Conservation (phyloP, 2,797 vertebrate genomes). For the Acrossocheilus fasciatus region DNA sequence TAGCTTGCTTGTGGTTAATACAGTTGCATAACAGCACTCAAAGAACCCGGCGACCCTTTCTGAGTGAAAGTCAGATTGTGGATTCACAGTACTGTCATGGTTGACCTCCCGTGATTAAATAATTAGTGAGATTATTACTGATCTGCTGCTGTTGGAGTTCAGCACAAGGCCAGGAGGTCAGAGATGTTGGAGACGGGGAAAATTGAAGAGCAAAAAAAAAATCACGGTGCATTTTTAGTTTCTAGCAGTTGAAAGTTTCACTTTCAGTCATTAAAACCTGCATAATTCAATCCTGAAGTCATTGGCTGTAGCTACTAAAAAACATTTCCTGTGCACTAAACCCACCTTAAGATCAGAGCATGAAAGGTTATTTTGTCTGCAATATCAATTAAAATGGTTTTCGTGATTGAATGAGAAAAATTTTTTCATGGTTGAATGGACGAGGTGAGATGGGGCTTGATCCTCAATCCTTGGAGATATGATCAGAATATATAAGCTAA, state of each 20-base stretch:
- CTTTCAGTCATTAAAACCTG: constrained; percentile 4
- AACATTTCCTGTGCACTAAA: background rate
- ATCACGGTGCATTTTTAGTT: background rate
- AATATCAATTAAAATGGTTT: background rate
- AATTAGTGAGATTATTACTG: constrained; percentile 3
- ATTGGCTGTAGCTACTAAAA: background rate
- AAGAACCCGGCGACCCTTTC: background rate
- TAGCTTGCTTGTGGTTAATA: constrained; percentile 46
- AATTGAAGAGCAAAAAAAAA: background rate
- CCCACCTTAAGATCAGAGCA: background rate
- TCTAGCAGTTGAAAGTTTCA: background rate
- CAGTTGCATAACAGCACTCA: constrained; percentile 32
- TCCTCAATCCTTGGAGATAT: constrained; percentile 33
- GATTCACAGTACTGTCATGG: constrained; percentile 6
- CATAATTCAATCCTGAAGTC: background rate
- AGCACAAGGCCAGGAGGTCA: background rate
- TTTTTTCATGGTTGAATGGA: background rate
- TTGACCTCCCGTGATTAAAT: constrained; percentile 15
- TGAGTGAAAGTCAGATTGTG: background rate
- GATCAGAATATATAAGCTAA: background rate
- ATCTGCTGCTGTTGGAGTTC: background rate
- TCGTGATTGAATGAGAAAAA: background rate
- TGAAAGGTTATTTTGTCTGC: background rate
- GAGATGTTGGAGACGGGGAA: constrained; percentile 22
- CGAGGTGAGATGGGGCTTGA: background rate